These are phyloP conservation scores for Melanotaenia duboulayi DNA, from an alignment of 2,113 vertebrate genomes.

Conservation along the genomic window DNA sequence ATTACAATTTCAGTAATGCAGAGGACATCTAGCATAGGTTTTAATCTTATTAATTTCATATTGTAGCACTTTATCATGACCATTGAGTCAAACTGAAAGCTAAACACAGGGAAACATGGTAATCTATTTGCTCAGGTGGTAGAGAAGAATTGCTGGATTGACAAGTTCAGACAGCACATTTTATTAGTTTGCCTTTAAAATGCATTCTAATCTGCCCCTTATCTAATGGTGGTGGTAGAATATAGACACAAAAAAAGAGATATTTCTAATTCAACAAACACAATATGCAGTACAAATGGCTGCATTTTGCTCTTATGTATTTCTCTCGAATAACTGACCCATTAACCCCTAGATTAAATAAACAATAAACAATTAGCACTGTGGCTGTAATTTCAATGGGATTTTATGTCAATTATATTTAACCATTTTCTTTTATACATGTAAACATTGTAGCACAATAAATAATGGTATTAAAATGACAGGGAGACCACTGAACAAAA, in stretches of 20 bases:
- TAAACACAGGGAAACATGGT: neutral
- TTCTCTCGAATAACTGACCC: neutral
- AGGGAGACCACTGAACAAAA: conserved; percentile 15
- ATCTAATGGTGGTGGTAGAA: neutral
- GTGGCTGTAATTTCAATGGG: neutral
- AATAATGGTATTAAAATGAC: conserved; percentile 20
- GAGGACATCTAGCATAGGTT: too few species aligned
- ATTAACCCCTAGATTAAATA: too few species aligned
- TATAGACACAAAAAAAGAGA: too few species aligned
- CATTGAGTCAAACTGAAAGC: too few species aligned
- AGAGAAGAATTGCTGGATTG: too few species aligned
- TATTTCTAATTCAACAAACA: neutral
- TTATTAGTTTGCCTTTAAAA: neutral
- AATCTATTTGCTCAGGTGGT: neutral
- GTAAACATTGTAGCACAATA: conserved; percentile 4
- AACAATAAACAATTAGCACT: conserved; percentile 9
- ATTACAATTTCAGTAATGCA: too few species aligned
- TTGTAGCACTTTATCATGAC: too few species aligned
- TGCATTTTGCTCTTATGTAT: neutral
- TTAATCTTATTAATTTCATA: too few species aligned
- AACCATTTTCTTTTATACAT: conserved; percentile 1
- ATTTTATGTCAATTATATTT: conserved; percentile 33
- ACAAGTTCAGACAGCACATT: too few species aligned
- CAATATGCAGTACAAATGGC: neutral
- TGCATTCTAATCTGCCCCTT: neutral